These are phyloP conservation scores for Syrmaticus mikado DNA, from an alignment of 2,113 vertebrate genomes.

Conservation along the genomic window DNA sequence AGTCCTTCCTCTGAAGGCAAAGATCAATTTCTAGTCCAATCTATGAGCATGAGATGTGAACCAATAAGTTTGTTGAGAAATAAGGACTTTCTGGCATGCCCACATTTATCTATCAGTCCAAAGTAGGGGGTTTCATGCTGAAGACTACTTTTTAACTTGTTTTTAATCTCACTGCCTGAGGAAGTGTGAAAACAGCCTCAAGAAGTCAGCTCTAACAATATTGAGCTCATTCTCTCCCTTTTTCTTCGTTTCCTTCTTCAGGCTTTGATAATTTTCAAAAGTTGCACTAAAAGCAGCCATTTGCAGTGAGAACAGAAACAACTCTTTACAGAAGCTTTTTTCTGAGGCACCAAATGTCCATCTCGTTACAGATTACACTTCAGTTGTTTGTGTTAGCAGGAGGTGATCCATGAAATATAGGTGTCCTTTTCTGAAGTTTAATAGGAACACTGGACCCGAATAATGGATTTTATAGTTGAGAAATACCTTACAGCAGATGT, in stretches of 20 bases:
- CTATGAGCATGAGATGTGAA: constrained; percentile 47
- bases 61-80: constrained; percentile 58
- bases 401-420: neutral
- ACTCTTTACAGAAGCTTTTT: neutral
- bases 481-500: neutral
- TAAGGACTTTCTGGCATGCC: constrained; percentile 72
- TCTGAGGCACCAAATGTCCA: neutral
- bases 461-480: neutral
- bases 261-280: neutral
- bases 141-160: neutral
- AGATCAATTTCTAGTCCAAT: constrained; percentile 69
- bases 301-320: neutral
- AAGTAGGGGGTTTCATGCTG: constrained; percentile 52
- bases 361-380: neutral
- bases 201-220: constrained; percentile 2
- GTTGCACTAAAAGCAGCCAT: neutral
- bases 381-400: neutral
- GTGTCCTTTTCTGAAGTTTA: neutral
- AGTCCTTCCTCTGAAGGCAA: constrained; percentile 46
- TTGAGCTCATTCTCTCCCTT: neutral
- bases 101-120: constrained; percentile 63
- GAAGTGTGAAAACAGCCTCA: constrained; percentile 63
- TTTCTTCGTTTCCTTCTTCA: neutral
- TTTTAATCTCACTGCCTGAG: constrained; percentile 51
- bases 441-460: neutral